Conservation (phyloP, 2,113 vertebrate species). For the Sorex araneus region DNA sequence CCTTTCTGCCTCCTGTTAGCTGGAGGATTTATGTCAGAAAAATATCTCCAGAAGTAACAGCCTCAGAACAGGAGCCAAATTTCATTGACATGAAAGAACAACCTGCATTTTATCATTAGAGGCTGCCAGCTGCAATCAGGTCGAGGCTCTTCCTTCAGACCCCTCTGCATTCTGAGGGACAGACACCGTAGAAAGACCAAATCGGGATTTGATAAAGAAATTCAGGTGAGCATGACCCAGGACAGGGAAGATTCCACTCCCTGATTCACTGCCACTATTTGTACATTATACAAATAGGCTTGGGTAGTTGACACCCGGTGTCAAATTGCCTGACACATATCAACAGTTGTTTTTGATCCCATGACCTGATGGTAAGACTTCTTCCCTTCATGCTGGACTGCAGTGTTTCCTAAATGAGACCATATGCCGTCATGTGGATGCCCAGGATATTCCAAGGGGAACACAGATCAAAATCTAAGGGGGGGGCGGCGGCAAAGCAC, state of each 20-base stretch:
- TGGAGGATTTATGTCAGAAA: slow-evolving; percentile 2
- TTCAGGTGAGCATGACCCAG: background rate
- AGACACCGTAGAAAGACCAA: background rate
- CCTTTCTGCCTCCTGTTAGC: background rate
- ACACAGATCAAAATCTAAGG: no score
- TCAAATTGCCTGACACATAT: background rate
- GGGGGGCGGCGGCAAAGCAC: no score
- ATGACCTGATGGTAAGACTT: background rate
- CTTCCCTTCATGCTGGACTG: background rate
- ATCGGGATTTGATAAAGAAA: background rate
- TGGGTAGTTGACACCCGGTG: background rate
- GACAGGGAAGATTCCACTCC: background rate
- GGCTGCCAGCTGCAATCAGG: background rate
- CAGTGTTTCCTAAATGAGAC: no score
- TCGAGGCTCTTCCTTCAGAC: background rate
- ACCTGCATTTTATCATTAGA: background rate
- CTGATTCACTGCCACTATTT: background rate
- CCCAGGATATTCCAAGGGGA: no score
- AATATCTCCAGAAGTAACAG: background rate
- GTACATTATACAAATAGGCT: fast-evolving
- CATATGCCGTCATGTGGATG: no score
- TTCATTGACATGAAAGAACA: background rate
- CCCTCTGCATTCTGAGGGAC: background rate
- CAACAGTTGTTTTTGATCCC: background rate
- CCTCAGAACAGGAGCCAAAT: background rate